Evolutionary conservation across 2,113 vertebrate genomes (phyloP).

Genomic region (Motacilla tschutschensis): DNA sequence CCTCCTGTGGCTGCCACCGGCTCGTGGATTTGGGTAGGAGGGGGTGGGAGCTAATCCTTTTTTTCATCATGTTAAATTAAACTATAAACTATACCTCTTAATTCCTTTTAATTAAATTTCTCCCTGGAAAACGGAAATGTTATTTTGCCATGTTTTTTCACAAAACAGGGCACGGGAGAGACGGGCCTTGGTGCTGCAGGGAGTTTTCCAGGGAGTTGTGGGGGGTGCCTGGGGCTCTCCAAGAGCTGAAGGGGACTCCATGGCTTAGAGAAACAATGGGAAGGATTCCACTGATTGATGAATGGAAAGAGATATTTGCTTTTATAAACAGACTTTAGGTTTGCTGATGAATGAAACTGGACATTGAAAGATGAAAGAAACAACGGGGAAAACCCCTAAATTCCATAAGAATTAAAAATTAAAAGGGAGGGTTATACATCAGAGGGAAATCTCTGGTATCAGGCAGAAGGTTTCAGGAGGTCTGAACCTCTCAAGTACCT

Average conservation of each 20-base stretch:
- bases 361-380: too few species aligned
- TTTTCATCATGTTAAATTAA: conserved; percentile 52
- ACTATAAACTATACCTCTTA: conserved; percentile 39
- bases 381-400: too few species aligned
- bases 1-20: neutral
- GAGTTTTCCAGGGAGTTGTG: neutral
- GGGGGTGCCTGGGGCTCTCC: neutral
- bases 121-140: neutral
- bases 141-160: neutral
- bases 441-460: too few species aligned
- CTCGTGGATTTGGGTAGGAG: neutral
- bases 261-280: neutral
- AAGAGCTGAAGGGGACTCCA: neutral
- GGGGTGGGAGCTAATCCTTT: neutral
- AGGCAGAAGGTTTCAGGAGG: too few species aligned
- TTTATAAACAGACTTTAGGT: too few species aligned
- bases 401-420: too few species aligned
- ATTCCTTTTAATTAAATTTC: conserved; percentile 41
- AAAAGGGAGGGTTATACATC: too few species aligned
- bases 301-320: too few species aligned
- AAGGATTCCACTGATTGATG: too few species aligned
- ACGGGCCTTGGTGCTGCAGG: rapidly evolving
- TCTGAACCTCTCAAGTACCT: too few species aligned
- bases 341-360: too few species aligned
- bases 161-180: neutral